Conservation (phyloP, 2,888 invertebrate species). For the Neoscelio sp. region DNA sequence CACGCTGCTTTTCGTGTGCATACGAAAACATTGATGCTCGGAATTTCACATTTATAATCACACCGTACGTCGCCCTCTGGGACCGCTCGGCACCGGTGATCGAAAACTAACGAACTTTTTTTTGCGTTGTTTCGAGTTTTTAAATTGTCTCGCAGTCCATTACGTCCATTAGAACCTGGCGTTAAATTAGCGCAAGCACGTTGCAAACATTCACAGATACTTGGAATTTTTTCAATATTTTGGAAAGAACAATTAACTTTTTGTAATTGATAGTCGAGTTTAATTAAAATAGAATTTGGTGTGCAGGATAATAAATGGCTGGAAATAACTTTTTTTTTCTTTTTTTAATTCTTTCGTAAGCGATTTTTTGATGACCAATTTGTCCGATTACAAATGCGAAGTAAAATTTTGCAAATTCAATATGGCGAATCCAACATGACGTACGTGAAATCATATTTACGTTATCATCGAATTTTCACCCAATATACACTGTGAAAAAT, state of each 20-base stretch:
- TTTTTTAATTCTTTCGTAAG: too few relatives aligned
- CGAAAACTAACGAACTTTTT: constrained; percentile 62
- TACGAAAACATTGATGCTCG: constrained; percentile 40
- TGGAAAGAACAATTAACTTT: background rate
- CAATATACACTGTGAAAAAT: too few relatives aligned
- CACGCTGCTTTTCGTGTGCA: constrained; percentile 69
- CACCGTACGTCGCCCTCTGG: constrained; percentile 58
- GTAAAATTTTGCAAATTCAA: too few relatives aligned
- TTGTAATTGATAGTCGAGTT: background rate
- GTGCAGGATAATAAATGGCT: background rate
- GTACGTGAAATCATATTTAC: too few relatives aligned
- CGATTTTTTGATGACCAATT: too few relatives aligned
- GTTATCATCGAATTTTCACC: too few relatives aligned
- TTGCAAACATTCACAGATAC: background rate
- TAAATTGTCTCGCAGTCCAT: constrained; percentile 53
- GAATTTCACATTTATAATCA: constrained; percentile 67
- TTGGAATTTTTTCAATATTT: constrained; percentile 45
- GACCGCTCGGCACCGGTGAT: constrained; percentile 53
- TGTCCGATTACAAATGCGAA: too few relatives aligned
- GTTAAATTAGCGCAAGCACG: constrained; percentile 54
- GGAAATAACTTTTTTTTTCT: too few relatives aligned
- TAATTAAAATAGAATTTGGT: constrained; percentile 19
- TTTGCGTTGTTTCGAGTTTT: constrained; percentile 47
- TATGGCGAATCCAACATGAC: too few relatives aligned
- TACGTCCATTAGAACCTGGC: constrained; percentile 43